Percentiles rank a stretch among this genome's conserved stretches.
These are phyloP conservation scores for Diarsia mendica DNA, from an alignment of 2,888 invertebrate species.

Conservation along the genomic window DNA sequence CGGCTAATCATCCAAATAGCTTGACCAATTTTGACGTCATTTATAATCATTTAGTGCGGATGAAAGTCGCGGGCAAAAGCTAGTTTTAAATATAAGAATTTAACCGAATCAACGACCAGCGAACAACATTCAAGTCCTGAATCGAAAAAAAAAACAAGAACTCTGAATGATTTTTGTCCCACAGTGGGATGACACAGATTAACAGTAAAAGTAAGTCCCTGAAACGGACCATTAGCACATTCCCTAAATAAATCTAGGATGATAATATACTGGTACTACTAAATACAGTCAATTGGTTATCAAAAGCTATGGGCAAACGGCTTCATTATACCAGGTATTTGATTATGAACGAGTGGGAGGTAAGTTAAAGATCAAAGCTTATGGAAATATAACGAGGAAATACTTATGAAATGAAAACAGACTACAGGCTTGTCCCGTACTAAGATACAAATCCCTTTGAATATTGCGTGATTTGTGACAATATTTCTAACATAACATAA, in stretches of 20 bases:
- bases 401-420: constrained; percentile 44
- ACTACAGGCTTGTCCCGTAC: background rate
- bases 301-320: constrained; percentile 24
- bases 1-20: background rate
- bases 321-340: constrained; percentile 48
- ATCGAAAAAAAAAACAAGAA: background rate
- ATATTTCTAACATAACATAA: constrained; percentile 1
- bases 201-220: background rate
- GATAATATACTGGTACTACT: background rate
- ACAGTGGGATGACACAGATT: background rate
- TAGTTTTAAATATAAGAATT: background rate
- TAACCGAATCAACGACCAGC: background rate
- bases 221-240: background rate
- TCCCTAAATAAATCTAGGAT: background rate
- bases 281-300: constrained; percentile 6
- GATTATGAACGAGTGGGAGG: constrained; percentile 50
- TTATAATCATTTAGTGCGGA: too few species aligned
- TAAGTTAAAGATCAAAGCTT: constrained; percentile 58
- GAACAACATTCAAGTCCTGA: background rate
- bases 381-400: constrained; percentile 57
- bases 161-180: background rate
- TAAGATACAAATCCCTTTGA: background rate
- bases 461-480: constrained; percentile 23
- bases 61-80: too few species aligned
- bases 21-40: background rate